Conservation (phyloP, 2,888 invertebrate genomes). For the Lasioglossum vierecki region DNA sequence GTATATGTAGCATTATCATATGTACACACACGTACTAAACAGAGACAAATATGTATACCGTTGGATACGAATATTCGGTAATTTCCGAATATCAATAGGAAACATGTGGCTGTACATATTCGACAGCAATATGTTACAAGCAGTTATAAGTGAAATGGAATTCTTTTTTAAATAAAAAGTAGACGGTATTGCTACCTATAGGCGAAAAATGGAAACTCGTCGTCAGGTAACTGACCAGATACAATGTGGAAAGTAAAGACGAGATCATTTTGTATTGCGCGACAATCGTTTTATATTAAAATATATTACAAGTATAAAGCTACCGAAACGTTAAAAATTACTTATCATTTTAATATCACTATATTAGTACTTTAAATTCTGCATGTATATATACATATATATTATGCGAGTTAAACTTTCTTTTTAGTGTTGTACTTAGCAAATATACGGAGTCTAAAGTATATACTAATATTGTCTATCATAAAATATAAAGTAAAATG, state of each 20-base stretch:
- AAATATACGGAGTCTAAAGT: background rate
- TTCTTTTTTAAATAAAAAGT: constrained; percentile 7
- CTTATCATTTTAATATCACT: constrained; percentile 16
- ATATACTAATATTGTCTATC: background rate
- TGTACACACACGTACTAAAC: background rate
- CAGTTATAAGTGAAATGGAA: background rate
- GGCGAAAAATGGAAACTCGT: background rate
- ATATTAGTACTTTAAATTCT: constrained; percentile 11
- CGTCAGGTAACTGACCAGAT: background rate
- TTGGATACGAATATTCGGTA: background rate
- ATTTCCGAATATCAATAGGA: background rate
- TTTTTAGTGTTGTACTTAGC: background rate
- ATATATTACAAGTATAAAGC: background rate
- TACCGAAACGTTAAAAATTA: constrained; percentile 13
- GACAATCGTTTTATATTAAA: constrained; percentile 14
- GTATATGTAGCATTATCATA: background rate
- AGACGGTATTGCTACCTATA: background rate
- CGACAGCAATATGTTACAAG: background rate
- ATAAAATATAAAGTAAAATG: background rate
- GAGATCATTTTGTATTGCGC: background rate
- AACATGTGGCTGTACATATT: background rate
- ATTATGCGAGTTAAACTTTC: constrained; percentile 25
- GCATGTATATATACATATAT: constrained; percentile 21
- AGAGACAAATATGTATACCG: background rate
- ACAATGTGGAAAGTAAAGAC: background rate